A percentile compares a stretch with the other conserved stretches of the same genome.
Evolutionary conservation across 2,113 vertebrate species (phyloP).

Genomic region (Leucosticte australis): DNA sequence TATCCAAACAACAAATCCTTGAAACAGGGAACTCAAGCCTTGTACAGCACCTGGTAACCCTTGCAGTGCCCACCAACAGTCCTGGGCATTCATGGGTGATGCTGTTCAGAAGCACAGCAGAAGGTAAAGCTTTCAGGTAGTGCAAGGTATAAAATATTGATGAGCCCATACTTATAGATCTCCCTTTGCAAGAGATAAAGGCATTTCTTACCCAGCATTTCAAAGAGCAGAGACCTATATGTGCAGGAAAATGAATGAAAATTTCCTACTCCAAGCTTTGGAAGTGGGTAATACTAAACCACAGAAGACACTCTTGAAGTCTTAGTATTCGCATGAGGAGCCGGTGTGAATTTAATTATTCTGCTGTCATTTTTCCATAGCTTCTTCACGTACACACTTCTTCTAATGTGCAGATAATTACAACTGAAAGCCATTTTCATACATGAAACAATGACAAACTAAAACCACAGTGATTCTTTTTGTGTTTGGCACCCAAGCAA

Average conservation of each 20-base stretch:
- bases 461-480: neutral
- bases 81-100: neutral
- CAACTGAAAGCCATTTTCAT: conserved; percentile 40
- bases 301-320: conserved; percentile 8
- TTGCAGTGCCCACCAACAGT: fast-evolving
- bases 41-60: neutral
- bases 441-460: conserved; percentile 52
- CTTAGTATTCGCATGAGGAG: neutral
- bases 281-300: neutral
- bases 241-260: conserved; percentile 3
- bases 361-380: conserved; percentile 25
- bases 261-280: neutral
- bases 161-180: neutral
- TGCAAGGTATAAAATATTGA: neutral
- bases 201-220: neutral
- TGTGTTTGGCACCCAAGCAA: neutral
- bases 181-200: neutral
- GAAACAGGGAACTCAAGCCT: neutral
- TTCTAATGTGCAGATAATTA: conserved; percentile 33
- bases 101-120: neutral
- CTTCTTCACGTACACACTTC: conserved; percentile 7
- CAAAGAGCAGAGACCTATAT: neutral
- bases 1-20: neutral
- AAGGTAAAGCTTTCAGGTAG: neutral
- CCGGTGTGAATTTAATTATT: conserved; percentile 46